Evolutionary conservation across 2,888 invertebrate genomes (phyloP).

Genomic region (Phaonia tiefii): DNA sequence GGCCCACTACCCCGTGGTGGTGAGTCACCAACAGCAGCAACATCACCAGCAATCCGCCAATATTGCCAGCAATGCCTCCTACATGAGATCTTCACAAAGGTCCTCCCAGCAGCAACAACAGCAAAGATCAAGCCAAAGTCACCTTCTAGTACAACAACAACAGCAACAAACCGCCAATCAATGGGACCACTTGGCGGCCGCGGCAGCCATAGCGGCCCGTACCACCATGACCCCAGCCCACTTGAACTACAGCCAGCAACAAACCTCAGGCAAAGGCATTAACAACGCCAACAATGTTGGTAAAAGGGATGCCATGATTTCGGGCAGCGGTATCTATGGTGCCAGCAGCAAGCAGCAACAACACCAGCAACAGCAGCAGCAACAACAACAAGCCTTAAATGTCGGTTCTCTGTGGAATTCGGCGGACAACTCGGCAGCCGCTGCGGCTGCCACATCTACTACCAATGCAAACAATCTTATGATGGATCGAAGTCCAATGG

Average conservation of each 20-base stretch:
- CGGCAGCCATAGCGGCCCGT: slow-evolving; percentile 75
- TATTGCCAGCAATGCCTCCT: slow-evolving; percentile 32
- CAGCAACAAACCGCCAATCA: slow-evolving; percentile 68
- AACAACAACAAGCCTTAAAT: slow-evolving; percentile 74
- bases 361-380: slow-evolving; percentile 76
- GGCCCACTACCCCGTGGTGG: slow-evolving; percentile 76
- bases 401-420: slow-evolving; percentile 72
- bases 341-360: slow-evolving; percentile 75
- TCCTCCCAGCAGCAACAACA: slow-evolving; percentile 69
- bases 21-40: slow-evolving; percentile 61
- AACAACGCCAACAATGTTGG: slow-evolving; percentile 70
- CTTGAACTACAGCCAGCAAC: slow-evolving; percentile 48
- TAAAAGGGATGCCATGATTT: slow-evolving; percentile 80
- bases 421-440: slow-evolving; percentile 70
- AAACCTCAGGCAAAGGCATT: slow-evolving; percentile 12
- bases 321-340: slow-evolving; percentile 77
- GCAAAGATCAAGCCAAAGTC: slow-evolving; percentile 76
- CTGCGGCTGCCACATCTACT: slow-evolving; percentile 67
- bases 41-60: slow-evolving; percentile 72
- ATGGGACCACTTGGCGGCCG: slow-evolving; percentile 78
- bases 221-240: slow-evolving; percentile 72
- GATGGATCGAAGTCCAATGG: slow-evolving; percentile 80
- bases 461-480: slow-evolving; percentile 72
- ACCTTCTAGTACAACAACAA: slow-evolving; percentile 68
- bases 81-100: slow-evolving; percentile 68